Base-by-base conservation (phyloP, 2,797 vertebrate species). In the Chaetodon trifasciatus region DNA sequence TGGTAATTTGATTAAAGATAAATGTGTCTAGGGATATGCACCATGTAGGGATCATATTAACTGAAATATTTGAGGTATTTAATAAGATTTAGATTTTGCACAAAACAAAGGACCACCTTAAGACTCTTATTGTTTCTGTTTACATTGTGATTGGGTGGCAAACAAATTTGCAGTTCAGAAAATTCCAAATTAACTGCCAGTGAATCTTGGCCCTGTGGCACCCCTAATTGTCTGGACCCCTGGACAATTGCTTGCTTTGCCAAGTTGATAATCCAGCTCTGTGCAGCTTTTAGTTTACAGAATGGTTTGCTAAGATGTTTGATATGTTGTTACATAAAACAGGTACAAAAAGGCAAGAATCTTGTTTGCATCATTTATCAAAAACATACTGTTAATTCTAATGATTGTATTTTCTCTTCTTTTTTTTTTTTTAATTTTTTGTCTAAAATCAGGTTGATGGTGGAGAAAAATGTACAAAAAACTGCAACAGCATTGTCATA, bases 231-330 rank as follows among this genome's bases (percentile, higher is more conserved):
- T 60, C 12, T 19, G 19, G 23, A 49, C 69, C 19, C 2, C 23
- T 40, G 15, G 32, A 39, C 11, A 56, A 39, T 13, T 68, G 16
- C 39, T n/a, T 53, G 35, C 37, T 40, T 55, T 68, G 50, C 39
- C 28, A 28, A 56, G 50, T 23, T 72, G 23, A 71, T 65, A 44
- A 75, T 68, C 37, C 49, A 79, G 61, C 47, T 49, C 39, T 24
- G 32, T n/a, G 52, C 46, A 50, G 17, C 2, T 53, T 78, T 66
- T 12, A 9, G n/a, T 61, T n/a, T 17, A 15, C 12, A 66, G 32
- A 52, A 21, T 56, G 28, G 11, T 71, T 58, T 77, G 21, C 53
- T 3, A 8, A 52, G 13, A n/a, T 32, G 24, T 46, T 52, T 39
- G 39, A 16, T 47, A 1, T 8, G 2, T 6, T 11, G 1, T 62